These are phyloP conservation scores for Shinisaurus crocodilurus DNA, from an alignment of 2,113 vertebrate species.

Conservation along the genomic window DNA sequence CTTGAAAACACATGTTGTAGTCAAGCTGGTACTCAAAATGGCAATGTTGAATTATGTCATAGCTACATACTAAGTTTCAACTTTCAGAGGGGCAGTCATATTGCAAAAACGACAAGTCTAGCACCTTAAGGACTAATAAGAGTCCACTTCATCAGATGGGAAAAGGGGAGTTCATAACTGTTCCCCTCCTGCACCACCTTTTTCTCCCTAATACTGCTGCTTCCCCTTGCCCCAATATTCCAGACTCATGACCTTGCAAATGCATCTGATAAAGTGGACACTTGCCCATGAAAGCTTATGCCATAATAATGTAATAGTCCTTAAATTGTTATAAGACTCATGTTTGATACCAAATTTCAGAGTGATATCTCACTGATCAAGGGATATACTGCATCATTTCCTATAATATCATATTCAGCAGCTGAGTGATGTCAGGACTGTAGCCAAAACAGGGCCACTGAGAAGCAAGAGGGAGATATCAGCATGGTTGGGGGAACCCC, in stretches of 20 bases:
- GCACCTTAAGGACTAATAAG: neutral
- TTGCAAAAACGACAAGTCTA: neutral
- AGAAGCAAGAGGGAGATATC: neutral
- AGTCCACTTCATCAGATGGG: neutral
- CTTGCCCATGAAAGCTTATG: neutral
- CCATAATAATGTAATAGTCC: neutral
- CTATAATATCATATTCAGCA: neutral
- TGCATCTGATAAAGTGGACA: neutral
- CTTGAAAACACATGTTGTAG: neutral
- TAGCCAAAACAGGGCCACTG: neutral
- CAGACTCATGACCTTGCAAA: neutral
- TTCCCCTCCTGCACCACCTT: neutral
- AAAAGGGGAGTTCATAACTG: neutral
- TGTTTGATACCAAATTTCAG: neutral
- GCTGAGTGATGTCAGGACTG: neutral
- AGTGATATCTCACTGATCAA: neutral
- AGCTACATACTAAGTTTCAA: neutral
- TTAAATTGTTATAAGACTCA: neutral
- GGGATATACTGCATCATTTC: neutral
- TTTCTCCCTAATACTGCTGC: neutral
- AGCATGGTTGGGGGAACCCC: neutral
- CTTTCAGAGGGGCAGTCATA: neutral
- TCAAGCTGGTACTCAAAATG: neutral
- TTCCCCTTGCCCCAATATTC: neutral
- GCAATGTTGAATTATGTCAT: neutral